phyloP scores from a whole-genome alignment of 2,888 invertebrate species.

The Dorcus parallelipipedus region DNA sequence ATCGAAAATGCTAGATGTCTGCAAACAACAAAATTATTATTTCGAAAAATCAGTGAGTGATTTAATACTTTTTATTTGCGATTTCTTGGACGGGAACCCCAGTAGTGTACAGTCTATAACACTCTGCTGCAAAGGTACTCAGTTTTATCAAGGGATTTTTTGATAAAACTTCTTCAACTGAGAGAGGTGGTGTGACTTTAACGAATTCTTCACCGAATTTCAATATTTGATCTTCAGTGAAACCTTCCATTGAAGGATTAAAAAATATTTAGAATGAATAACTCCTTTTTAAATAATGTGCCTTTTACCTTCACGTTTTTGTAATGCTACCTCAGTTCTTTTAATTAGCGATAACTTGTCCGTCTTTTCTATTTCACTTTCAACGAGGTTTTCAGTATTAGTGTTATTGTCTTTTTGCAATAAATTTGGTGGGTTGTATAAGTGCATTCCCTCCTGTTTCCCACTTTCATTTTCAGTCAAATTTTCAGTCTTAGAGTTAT shows the following conservation, averaged over 20 bases:
- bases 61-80: constrained; percentile 35
- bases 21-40: constrained; percentile 4
- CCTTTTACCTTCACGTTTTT: constrained; percentile 33
- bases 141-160: constrained; percentile 33
- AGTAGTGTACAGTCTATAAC: constrained; percentile 44
- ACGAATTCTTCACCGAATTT: constrained; percentile 55
- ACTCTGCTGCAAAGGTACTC: constrained; percentile 37
- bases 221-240: constrained; percentile 55
- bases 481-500: background rate
- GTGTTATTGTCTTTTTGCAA: too few species aligned
- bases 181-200: constrained; percentile 34
- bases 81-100: constrained; percentile 42
- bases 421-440: too few species aligned
- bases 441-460: constrained; percentile 22
- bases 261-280: too few species aligned
- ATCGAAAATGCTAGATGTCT: constrained; percentile 32
- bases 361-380: too few species aligned
- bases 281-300: background rate
- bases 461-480: constrained; percentile 1
- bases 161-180: constrained; percentile 28
- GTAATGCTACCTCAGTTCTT: too few species aligned
- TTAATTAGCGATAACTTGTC: too few species aligned
- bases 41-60: background rate
- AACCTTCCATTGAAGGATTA: constrained; percentile 51
- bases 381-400: too few species aligned